A percentile compares a stretch with the other conserved stretches of the same genome.
Conservation (phyloP, 1,140 invertebrate species). For the Drosophila auraria region DNA sequence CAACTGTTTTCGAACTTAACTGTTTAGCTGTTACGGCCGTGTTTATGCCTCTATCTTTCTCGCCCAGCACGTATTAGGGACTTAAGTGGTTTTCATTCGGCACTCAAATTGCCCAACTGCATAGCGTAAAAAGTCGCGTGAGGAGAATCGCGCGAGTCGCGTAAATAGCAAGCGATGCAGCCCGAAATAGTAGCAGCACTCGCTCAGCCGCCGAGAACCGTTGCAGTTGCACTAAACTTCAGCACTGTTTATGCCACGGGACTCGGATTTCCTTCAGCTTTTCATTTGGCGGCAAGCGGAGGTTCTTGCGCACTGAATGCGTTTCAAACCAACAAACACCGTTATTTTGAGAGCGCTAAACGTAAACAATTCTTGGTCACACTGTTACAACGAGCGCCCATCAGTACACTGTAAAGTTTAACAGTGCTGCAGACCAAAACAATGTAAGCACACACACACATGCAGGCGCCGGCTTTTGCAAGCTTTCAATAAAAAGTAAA, state of each 20-base stretch:
- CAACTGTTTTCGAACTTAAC: conserved; percentile 48
- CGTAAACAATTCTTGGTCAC: conserved; percentile 18
- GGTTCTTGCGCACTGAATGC: conserved; percentile 54
- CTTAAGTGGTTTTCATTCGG: conserved; percentile 45
- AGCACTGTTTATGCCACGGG: conserved; percentile 53
- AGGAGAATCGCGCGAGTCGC: conserved; percentile 34
- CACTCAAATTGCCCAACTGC: conserved; percentile 39
- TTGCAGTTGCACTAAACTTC: conserved; percentile 73
- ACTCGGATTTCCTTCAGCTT: conserved; percentile 29
- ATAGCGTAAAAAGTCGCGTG: conserved; percentile 26
- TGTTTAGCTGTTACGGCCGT: conserved; percentile 64
- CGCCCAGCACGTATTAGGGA: background rate
- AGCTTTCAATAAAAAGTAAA: background rate
- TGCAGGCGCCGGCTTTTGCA: conserved; percentile 5
- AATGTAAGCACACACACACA: conserved; percentile 10
- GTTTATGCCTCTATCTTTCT: conserved; percentile 7
- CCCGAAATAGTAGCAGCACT: background rate
- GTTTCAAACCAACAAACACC: conserved; percentile 27
- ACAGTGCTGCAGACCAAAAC: conserved; percentile 9
- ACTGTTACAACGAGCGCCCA: background rate
- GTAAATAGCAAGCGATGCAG: conserved; percentile 27
- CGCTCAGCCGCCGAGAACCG: conserved; percentile 45
- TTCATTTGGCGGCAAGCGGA: conserved; percentile 65
- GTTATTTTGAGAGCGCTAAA: conserved; percentile 27
- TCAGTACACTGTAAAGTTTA: background rate